Percentiles rank a stretch among this genome's conserved stretches.
phyloP scores from a whole-genome alignment of 2,888 invertebrate genomes.

The Noctua janthina region DNA sequence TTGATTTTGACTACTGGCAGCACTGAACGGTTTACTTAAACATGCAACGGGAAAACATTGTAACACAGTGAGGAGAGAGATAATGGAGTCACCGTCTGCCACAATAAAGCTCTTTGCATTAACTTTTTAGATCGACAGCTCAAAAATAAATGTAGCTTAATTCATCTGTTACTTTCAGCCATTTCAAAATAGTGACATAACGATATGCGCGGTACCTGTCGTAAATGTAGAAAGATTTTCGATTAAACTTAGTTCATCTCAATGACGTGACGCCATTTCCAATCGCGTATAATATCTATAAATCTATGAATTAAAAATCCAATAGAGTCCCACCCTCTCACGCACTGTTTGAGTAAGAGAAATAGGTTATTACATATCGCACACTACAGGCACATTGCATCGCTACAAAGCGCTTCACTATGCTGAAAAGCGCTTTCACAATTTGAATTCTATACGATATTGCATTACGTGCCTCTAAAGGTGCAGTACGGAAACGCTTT shows the following conservation, averaged over 20 bases:
- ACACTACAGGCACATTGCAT: constrained; percentile 12
- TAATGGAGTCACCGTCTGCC: background rate
- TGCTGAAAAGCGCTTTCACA: constrained; percentile 17
- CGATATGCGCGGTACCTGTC: too few relatives aligned
- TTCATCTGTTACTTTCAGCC: background rate
- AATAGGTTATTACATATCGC: constrained; percentile 11
- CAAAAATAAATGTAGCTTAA: background rate
- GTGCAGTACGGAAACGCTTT: constrained; percentile 21
- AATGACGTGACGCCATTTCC: background rate
- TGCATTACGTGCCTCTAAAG: constrained; percentile 38
- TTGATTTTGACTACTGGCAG: background rate
- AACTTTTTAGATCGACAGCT: background rate
- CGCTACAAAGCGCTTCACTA: constrained; percentile 13
- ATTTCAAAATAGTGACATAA: background rate
- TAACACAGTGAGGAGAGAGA: background rate
- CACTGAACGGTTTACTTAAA: background rate
- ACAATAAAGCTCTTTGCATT: background rate
- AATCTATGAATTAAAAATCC: constrained; percentile 18
- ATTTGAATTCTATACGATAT: constrained; percentile 50
- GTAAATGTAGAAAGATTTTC: too few relatives aligned
- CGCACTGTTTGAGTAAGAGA: constrained; percentile 15
- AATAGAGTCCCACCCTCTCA: constrained; percentile 15
- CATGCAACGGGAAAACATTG: background rate
- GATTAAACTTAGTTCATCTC: too few relatives aligned
- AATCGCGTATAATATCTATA: background rate